phyloP scores from a whole-genome alignment of 2,113 vertebrate species.

The Hydropotes inermis region DNA sequence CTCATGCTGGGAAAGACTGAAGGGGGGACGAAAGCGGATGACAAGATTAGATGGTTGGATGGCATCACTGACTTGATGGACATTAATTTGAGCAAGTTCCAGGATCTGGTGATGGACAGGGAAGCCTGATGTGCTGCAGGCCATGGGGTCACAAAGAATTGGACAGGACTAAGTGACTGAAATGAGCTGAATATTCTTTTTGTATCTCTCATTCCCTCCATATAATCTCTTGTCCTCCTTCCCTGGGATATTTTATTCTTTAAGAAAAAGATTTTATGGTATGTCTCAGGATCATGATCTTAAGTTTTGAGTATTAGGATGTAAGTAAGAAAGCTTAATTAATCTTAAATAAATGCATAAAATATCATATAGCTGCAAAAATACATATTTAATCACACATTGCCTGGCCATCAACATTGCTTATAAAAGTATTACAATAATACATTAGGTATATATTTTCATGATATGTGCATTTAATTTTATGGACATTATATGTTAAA shows the following conservation, averaged over 20 bases:
- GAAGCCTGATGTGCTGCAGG: fast-evolving
- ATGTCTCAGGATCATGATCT: not conserved
- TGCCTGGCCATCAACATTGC: not conserved
- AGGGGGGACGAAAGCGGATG: not conserved
- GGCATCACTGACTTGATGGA: not conserved
- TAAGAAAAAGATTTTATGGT: not conserved
- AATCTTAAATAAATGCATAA: slow-evolving; percentile 7
- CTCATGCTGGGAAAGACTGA: not conserved
- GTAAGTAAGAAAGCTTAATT: not conserved
- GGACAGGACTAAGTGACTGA: not conserved
- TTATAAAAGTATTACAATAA: not conserved
- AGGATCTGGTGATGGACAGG: fast-evolving
- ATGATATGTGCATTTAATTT: not conserved
- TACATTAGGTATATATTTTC: not conserved
- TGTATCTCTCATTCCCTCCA: not conserved
- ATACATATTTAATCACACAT: not conserved
- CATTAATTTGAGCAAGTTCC: not conserved
- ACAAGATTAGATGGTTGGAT: not conserved
- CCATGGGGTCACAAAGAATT: not conserved
- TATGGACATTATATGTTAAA: not conserved
- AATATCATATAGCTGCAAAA: not conserved
- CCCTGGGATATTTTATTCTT: not conserved
- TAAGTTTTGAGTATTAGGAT: not conserved
- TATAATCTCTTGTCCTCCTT: not conserved
- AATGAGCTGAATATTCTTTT: not conserved